Conservation (phyloP, 2,888 invertebrate species). For the Lacanobia wlatinum region DNA sequence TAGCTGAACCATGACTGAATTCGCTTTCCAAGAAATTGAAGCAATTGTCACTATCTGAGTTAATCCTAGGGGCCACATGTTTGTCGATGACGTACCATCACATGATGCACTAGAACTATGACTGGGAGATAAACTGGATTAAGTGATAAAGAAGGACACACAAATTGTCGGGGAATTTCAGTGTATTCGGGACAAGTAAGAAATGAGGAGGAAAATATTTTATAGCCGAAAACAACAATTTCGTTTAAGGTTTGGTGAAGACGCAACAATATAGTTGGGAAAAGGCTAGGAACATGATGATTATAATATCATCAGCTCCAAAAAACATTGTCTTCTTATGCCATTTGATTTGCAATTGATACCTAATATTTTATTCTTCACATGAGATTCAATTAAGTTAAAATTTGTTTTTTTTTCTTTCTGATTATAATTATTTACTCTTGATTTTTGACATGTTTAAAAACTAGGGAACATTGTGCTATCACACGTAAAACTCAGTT, state of each 20-base stretch:
- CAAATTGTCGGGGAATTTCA: slow-evolving; percentile 9
- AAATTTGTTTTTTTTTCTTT: too few relatives aligned
- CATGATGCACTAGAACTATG: slow-evolving; percentile 47
- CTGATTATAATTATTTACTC: too few relatives aligned
- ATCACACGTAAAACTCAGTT: too few relatives aligned
- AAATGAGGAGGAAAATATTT: background rate
- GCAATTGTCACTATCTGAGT: slow-evolving; percentile 28
- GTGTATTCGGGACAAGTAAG: background rate
- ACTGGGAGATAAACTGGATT: slow-evolving; percentile 33
- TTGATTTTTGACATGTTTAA: too few relatives aligned
- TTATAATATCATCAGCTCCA: background rate
- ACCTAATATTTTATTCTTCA: background rate
- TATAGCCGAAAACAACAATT: background rate
- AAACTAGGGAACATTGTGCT: too few relatives aligned
- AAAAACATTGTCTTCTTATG: background rate
- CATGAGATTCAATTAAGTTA: too few relatives aligned
- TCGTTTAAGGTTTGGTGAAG: background rate
- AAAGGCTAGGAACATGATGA: too few relatives aligned
- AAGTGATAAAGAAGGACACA: slow-evolving; percentile 22
- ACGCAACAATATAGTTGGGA: background rate
- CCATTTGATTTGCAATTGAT: too few relatives aligned
- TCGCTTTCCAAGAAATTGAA: slow-evolving; percentile 26
- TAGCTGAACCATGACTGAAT: background rate
- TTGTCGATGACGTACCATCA: slow-evolving; percentile 33
- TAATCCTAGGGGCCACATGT: slow-evolving; percentile 32